Evolutionary conservation across 2,888 invertebrate genomes (phyloP), one percentile per base, ranked within the genome.

Genomic region (Acanthoscelides obtectus): DNA sequence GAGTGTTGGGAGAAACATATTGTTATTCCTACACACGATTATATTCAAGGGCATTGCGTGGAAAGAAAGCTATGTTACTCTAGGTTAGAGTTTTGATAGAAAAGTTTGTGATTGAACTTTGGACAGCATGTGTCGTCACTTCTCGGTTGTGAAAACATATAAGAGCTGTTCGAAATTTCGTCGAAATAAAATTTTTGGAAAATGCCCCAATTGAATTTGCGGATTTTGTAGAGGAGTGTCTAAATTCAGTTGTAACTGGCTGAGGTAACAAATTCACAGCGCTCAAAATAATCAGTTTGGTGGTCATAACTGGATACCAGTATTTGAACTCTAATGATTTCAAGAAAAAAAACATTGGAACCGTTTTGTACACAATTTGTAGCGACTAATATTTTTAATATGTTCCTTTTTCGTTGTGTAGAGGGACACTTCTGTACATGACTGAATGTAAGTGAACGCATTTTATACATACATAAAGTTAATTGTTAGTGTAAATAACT

Each of bases 401-500:
- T 45, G 64, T 67, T 71, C 69, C 8, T 69, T 68, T 72, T 69
- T 69, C 69, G 69, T 74, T 73, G 73, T 72, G 69, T 72, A 72
- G 73, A 72, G 69, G 73, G 69, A 70, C 72, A 73, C 69, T 65
- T 71, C 73, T 77, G 76, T 78, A 77, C 78, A 77, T 80, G 80
- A 81, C 79, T 80, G 80, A 80, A 77, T 79, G 80, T 77, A 79
- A 80, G 76, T 80, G 79, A 77, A 75, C 76, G 78, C 76, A 78
- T 79, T 81, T 81, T 80, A 77, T 79, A 79, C 75, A 76, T 75
- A 77, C 77, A 77, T 75, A 77, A 77, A 73, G 80, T 82, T 83
- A 25, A 81, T 83, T 82, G 81, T 80, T 80, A 80, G 78, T 82
- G 81, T 82, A 82, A 74, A 82, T 81, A 81, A 73, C 67, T 78